Base-by-base conservation (phyloP, 2,888 invertebrate genomes). In the Pollenia angustigena region DNA sequence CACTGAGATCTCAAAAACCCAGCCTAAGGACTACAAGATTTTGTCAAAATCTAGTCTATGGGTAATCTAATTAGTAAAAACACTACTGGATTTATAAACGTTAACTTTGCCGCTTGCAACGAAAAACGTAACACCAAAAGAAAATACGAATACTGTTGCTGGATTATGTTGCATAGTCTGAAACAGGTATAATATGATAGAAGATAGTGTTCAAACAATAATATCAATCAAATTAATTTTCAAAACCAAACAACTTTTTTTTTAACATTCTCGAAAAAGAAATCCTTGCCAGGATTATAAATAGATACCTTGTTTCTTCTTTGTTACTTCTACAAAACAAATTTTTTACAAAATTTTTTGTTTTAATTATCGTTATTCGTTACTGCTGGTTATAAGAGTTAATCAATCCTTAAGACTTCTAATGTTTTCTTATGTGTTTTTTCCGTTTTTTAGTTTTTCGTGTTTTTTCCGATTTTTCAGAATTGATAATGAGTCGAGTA, bases 351-450 rank as follows among this genome's bases (percentile, higher is more conserved):
- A 83, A 81, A 81, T 68, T 23, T 62, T 18, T 74, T 81, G 44
- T 42, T 81, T 78, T 46, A 66, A 18, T 56, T 72, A 58, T 83
- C 82, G 76, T 76, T 72, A 54, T 78, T 83, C 81, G 76, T 84
- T 74, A 78, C 74, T 69, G 84, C 84, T 80, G 82, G 16, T 81
- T 56, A 48, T 18, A 52, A 32, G 48, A 72, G 32, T 60, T 69
- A 50, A 58, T 60, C 8, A 44, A 60, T 84, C 72, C 78, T 81
- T 87, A 87, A 76, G 68, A 72, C 72, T 66, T 83, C 78, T 84
- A 87, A 84, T 87, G 83, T 84, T 87, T 84, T 84, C 84, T 87
- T 84, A 72, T 81, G 80, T 81, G 66, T 72, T 54, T 66, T 71
- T 72, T 50, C 40, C 66, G 46, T 40, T 44, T 62, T 14, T 56